Evolutionary conservation across 2,888 invertebrate species (phyloP), one percentile per base, ranked within the genome.

Genomic region (Melinopterus prodromus): DNA sequence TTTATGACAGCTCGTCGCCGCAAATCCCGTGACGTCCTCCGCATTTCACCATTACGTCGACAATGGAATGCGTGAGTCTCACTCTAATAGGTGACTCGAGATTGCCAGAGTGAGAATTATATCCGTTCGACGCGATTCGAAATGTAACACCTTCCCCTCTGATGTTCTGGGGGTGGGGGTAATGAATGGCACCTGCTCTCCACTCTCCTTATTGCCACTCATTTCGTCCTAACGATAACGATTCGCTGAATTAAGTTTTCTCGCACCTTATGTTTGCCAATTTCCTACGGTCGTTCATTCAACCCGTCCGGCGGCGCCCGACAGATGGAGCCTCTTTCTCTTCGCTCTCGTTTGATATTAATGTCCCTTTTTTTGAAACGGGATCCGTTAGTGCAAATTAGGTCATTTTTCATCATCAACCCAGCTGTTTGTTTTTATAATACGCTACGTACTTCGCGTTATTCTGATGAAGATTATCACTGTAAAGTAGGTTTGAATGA

Each of bases 221-320:
- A 71, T 78, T 35, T 71, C 37, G n/a, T 35, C 35, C 78, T 78
- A 78, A 78, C 72, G 78, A 78, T 78, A 78, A 78, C 72, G 78
- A 78, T 78, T 78, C 53, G 71, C 71, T 69, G 72, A 78, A 78
- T 78, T 78, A 78, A 78, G 71, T 78, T 78, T 78, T 78, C 78
- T 78, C 78, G 72, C 78, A 78, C 78, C 78, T 78, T 78, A 71
- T 72, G 38, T 71, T 69, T 53, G 35, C 78, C 78, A 26, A 72
- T 26, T 78, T 71, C 78, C 53, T 53, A 53, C 53, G 12, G 53
- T 53, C 53, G 53, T 53, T 53, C 53, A 4, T 53, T 53, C 53
- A 53, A 53, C 53, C 53, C 53, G 53, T 53, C 53, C 53, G 12
- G 5, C n/a, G 53, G 53, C 53, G 53, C 12, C 7, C 9, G 53